phyloP scores from a whole-genome alignment of 2,113 vertebrate species.

The Gavia stellata region DNA sequence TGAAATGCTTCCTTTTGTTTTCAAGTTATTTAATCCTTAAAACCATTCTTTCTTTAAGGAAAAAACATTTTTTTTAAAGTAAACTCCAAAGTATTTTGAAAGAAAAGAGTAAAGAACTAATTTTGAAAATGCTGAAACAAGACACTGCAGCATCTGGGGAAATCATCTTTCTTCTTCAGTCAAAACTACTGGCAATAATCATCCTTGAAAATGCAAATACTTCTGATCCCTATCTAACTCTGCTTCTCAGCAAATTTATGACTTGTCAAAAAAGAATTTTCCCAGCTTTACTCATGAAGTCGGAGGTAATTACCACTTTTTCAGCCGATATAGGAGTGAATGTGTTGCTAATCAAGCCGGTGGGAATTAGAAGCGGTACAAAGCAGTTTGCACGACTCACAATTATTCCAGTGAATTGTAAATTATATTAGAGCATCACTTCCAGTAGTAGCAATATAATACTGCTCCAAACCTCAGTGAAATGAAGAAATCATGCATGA shows the following conservation, averaged over 20 bases:
- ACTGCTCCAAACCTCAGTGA: not conserved
- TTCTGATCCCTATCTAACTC: constrained; percentile 4
- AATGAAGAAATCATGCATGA: not conserved
- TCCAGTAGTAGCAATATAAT: not conserved
- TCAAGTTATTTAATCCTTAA: not conserved
- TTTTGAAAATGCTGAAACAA: constrained; percentile 41
- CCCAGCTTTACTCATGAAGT: constrained; percentile 17
- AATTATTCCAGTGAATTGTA: not conserved
- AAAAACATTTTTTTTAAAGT: not conserved
- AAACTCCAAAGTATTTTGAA: not conserved
- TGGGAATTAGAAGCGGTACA: not conserved
- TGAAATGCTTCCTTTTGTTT: not conserved
- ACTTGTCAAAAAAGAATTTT: constrained; percentile 6
- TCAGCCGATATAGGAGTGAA: not conserved
- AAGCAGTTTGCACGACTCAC: not conserved
- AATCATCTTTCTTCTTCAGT: constrained; percentile 41
- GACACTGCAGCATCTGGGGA: constrained; percentile 36
- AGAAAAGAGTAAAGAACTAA: not conserved
- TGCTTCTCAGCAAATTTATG: constrained; percentile 34
- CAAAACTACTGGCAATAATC: constrained; percentile 32
- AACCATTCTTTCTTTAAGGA: not conserved
- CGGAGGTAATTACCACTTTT: not conserved
- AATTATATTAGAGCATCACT: not conserved
- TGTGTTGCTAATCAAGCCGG: not conserved
- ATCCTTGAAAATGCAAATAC: constrained; percentile 36